Conservation (phyloP, 2,797 vertebrate genomes). For the Peromyscus nudipes region DNA sequence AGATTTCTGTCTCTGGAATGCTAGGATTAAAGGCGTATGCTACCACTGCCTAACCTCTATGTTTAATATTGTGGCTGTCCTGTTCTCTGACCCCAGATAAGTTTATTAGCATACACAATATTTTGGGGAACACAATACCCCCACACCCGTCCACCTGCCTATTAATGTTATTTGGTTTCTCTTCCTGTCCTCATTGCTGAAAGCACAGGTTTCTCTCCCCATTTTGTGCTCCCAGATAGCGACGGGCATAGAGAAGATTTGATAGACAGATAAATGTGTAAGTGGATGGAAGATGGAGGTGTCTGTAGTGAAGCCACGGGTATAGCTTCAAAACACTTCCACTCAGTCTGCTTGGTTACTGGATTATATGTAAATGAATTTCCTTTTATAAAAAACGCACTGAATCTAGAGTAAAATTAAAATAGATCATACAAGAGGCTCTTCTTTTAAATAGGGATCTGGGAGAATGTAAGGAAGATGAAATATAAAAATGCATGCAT, state of each 20-base stretch:
- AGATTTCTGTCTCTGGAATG: too few relatives aligned
- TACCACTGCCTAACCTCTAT: too few relatives aligned
- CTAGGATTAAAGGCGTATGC: too few relatives aligned
- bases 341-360: constrained; percentile 21
- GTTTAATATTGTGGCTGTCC: too few relatives aligned
- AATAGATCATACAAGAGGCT: constrained; percentile 64
- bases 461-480: constrained; percentile 31
- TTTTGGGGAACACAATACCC: too few relatives aligned
- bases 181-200: not conserved
- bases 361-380: constrained; percentile 63
- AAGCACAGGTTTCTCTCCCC: not conserved
- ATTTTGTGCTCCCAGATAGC: not conserved
- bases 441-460: constrained; percentile 66
- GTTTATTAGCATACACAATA: too few relatives aligned
- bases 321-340: constrained; percentile 24
- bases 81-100: too few relatives aligned
- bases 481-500: constrained; percentile 48
- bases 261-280: not conserved
- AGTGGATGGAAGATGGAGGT: not conserved
- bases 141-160: not conserved
- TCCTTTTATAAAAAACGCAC: constrained; percentile 60
- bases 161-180: not conserved
- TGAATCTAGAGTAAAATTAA: constrained; percentile 68
- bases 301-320: not conserved
- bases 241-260: not conserved